Conservation (phyloP, 2,113 vertebrate species). For the Archocentrus centrarchus region DNA sequence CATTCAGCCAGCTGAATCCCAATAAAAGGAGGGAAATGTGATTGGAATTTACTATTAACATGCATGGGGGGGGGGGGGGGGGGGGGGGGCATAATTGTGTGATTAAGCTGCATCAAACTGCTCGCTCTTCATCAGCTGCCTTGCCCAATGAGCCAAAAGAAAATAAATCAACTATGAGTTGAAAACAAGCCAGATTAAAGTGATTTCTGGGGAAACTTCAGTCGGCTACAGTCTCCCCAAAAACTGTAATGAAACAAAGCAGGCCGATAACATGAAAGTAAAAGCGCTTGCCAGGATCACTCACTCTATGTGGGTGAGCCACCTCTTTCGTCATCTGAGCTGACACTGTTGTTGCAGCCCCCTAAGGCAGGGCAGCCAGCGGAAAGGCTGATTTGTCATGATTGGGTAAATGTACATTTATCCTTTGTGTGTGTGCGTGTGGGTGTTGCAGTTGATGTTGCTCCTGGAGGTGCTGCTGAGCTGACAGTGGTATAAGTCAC, state of each 20-base stretch:
- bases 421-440: background rate
- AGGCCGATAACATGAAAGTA: constrained; percentile 21
- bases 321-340: constrained; percentile 30
- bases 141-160: background rate
- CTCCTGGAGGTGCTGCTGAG: background rate
- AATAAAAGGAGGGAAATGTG: constrained; percentile 17
- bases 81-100: constrained; percentile 2
- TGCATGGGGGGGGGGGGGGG: background rate
- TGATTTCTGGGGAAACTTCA: constrained; percentile 21
- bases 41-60: constrained; percentile 13
- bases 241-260: constrained; percentile 32
- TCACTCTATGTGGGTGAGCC: constrained; percentile 9
- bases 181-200: constrained; percentile 30
- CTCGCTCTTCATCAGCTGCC: background rate
- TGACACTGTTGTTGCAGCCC: constrained; percentile 43
- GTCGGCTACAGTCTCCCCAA: background rate
- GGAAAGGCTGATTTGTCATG: constrained; percentile 60
- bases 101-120: background rate
- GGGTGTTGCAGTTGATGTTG: constrained; percentile 3
- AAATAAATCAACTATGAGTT: background rate
- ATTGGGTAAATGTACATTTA: constrained; percentile 36
- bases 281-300: background rate
- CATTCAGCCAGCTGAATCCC: constrained; percentile 32
- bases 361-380: constrained; percentile 34
- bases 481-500: constrained; percentile 41